A percentile compares a stretch with the other conserved stretches of the same genome.
Conservation (phyloP, 2,797 vertebrate species). For the Ctenochaetus hawaiiensis region DNA sequence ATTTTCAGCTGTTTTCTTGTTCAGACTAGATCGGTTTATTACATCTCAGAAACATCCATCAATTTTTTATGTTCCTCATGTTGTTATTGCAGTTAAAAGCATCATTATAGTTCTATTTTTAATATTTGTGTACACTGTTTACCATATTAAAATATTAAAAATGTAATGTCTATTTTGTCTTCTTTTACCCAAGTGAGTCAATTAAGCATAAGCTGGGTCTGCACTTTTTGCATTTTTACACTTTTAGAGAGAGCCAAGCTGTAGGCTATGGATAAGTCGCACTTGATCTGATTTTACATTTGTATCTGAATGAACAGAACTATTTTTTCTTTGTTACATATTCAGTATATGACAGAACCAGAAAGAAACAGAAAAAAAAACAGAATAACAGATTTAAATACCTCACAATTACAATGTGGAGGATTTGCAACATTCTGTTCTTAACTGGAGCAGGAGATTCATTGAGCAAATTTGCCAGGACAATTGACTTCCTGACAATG, state of each 20-base stretch:
- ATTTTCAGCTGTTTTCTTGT: constrained; percentile 4
- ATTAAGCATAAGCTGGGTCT: neutral
- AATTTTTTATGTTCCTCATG: neutral
- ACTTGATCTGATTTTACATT: neutral
- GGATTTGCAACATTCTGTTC: too few species aligned
- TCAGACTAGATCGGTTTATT: constrained; percentile 1
- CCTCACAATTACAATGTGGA: too few species aligned
- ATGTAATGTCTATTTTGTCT: neutral
- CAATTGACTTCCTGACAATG: too few species aligned
- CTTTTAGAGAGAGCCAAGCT: neutral
- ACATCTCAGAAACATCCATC: constrained; percentile 9
- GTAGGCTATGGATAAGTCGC: neutral
- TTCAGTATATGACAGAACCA: neutral
- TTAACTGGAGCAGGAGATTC: too few species aligned
- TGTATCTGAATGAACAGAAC: neutral
- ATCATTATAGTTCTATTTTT: constrained; percentile 32
- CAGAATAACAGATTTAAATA: neutral
- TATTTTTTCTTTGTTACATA: too few species aligned
- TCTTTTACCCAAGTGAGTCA: neutral
- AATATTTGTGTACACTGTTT: constrained; percentile 45
- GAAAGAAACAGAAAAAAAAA: neutral
- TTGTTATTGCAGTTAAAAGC: neutral
- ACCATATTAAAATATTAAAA: constrained; percentile 48
- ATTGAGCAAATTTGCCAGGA: too few species aligned
- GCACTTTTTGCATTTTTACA: neutral